Evolutionary conservation across 2,797 vertebrate genomes (phyloP).

Genomic region (Leptodactylus fallax): DNA sequence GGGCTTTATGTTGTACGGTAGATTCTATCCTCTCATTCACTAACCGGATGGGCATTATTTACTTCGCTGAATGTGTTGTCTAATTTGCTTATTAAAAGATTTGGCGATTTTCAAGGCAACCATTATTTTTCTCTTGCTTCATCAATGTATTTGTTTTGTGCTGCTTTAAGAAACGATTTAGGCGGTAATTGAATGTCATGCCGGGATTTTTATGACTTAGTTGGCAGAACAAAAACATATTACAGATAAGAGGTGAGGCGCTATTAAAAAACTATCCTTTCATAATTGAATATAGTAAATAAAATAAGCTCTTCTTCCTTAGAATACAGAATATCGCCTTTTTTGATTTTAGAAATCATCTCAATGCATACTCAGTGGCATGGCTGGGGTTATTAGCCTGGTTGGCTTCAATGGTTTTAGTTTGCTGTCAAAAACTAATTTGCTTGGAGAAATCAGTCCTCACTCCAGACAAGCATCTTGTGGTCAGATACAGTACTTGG

Average conservation of each 20-base stretch:
- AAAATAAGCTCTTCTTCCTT: conserved; percentile 63
- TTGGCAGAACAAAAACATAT: conserved; percentile 64
- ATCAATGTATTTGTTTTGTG: conserved; percentile 67
- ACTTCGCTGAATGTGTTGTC: conserved; percentile 31
- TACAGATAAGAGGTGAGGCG: conserved; percentile 63
- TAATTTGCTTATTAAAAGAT: conserved; percentile 66
- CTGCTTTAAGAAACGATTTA: conserved; percentile 65
- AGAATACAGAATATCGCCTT: not conserved
- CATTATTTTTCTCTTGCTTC: conserved; percentile 63
- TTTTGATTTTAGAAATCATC: not conserved
- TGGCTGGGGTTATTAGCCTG: not conserved
- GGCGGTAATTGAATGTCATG: conserved; percentile 69
- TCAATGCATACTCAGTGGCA: not conserved
- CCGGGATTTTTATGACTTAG: conserved; percentile 67
- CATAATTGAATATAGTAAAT: conserved; percentile 70
- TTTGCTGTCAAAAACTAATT: not conserved
- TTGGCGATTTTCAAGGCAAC: conserved; percentile 57
- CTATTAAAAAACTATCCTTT: conserved; percentile 68
- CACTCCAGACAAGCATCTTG: too few species aligned
- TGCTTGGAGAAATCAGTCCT: too few species aligned
- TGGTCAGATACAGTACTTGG: too few species aligned
- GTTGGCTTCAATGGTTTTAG: not conserved
- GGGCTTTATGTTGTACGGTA: not conserved
- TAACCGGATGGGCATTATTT: conserved; percentile 13
- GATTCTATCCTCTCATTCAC: not conserved